Evolutionary conservation across 1,140 invertebrate species (phyloP).

Genomic region (Calycopis cecrops): DNA sequence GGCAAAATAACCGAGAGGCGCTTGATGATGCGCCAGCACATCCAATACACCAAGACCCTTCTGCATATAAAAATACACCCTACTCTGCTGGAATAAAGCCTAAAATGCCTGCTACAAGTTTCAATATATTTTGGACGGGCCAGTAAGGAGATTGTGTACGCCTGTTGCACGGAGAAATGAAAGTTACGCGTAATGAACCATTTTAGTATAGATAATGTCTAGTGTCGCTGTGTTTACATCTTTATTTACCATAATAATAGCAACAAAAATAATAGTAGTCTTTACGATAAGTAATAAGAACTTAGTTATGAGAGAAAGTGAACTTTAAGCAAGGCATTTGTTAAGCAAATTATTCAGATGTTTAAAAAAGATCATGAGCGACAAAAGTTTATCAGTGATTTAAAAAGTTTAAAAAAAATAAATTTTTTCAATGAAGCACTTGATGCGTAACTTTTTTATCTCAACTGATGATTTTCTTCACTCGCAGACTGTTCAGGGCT

Average conservation of each 20-base stretch:
- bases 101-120: conserved; percentile 2
- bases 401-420: too few relatives aligned
- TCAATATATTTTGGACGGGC: conserved; percentile 25
- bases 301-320: not conserved
- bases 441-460: too few relatives aligned
- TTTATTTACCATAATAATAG: conserved; percentile 11
- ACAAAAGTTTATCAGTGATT: too few relatives aligned
- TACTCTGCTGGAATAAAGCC: conserved; percentile 22
- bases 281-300: too few relatives aligned
- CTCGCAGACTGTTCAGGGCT: too few relatives aligned
- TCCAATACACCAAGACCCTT: conserved; percentile 1
- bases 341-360: too few relatives aligned
- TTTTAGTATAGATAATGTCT: conserved; percentile 23
- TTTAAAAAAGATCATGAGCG: too few relatives aligned
- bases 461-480: too few relatives aligned
- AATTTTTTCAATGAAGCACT: too few relatives aligned
- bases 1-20: conserved; percentile 38
- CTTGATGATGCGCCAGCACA: conserved; percentile 32
- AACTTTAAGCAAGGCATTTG: too few relatives aligned
- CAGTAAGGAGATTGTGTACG: conserved; percentile 51
- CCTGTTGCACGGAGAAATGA: conserved; percentile 52
- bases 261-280: too few relatives aligned
- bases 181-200: conserved; percentile 45
- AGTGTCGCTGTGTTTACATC: conserved; percentile 9
- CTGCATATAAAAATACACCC: conserved; percentile 13